Evolutionary conservation across 2,113 vertebrate genomes (phyloP), one percentile per base, ranked within the genome.

Genomic region (Colius striatus): DNA sequence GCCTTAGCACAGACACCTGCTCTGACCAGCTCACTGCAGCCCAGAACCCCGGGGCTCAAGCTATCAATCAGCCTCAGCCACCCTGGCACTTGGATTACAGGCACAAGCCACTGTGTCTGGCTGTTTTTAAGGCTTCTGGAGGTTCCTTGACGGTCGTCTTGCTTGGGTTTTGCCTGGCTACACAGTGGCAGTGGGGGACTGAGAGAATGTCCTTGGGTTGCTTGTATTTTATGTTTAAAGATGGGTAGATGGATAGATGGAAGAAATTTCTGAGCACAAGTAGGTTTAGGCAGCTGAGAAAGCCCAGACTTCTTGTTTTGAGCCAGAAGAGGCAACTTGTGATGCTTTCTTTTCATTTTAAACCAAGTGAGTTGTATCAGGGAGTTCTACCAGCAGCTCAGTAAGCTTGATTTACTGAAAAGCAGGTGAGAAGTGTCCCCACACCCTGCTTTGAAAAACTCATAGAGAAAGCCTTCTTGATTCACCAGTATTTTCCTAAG

Each of bases 41-140:
- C 84, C 89, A 76, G 95, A 95, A 90, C 78, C 45, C 94, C 89
- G 54, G 53, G 83, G 84, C 92, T 95, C 92, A 96, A 89, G 97
- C 97, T 74, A 79, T 97, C 97, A 95, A 29, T 95, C 90, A 84
- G 36, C 17, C 77, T 95, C 94, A 94, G 94, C 97, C 96, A 96
- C 92, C 89, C 97, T 8, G 96, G 91, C 91, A 36, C 98, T 98
- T 94, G 95, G 97, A 98, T 98, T 98, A 98, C 98, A 97, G 96
- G 94, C 97, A 84, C 95, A 95, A 97, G 97, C 97, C 98, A 97
- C 97, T 57, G 38, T 96, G 92, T 95, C 97, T 94, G 66, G 92
- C 89, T 43, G 2, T 2, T 62, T 55, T 32, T 17, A 3, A 38
- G 15, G 53, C 8, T 51, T 9, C 11, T 30, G 41, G 25, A 29